phyloP scores from a whole-genome alignment of 2,888 invertebrate genomes.

The Habrosyne pyritoides region DNA sequence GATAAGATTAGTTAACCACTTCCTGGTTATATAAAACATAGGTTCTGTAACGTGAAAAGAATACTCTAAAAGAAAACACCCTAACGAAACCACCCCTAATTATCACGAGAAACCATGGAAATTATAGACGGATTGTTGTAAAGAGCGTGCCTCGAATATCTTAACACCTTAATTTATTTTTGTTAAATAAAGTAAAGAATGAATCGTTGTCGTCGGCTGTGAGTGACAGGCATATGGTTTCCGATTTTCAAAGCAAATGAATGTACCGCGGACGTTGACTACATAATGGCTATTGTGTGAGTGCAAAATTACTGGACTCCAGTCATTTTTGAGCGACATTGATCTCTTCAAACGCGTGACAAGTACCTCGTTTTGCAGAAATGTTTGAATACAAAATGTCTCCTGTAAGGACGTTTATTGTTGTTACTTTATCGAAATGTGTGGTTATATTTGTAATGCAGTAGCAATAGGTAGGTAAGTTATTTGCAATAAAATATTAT shows the following conservation, averaged over 20 bases:
- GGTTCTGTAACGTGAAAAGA: background rate
- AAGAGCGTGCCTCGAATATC: background rate
- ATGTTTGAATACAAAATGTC: constrained; percentile 15
- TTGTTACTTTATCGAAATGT: constrained; percentile 8
- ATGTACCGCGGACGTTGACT: constrained; percentile 40
- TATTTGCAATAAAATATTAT: no score
- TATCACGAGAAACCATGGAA: background rate
- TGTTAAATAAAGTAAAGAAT: constrained; percentile 34
- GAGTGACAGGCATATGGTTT: constrained; percentile 62
- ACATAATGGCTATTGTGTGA: constrained; percentile 47
- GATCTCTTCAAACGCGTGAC: constrained; percentile 16
- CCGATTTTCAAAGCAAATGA: constrained; percentile 47
- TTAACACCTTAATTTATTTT: constrained; percentile 5
- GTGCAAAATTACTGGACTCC: constrained; percentile 34
- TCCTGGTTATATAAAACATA: background rate
- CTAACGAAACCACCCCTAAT: background rate
- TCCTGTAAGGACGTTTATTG: constrained; percentile 20
- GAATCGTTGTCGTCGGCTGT: constrained; percentile 42
- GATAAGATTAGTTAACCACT: background rate
- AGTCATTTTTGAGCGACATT: constrained; percentile 39
- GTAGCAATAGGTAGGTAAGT: no score
- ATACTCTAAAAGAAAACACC: background rate
- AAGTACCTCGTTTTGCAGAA: background rate
- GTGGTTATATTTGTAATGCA: background rate
- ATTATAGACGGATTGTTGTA: background rate